phyloP scores from a whole-genome alignment of 2,797 vertebrate species.

The Heteromormyrus szaboi region DNA sequence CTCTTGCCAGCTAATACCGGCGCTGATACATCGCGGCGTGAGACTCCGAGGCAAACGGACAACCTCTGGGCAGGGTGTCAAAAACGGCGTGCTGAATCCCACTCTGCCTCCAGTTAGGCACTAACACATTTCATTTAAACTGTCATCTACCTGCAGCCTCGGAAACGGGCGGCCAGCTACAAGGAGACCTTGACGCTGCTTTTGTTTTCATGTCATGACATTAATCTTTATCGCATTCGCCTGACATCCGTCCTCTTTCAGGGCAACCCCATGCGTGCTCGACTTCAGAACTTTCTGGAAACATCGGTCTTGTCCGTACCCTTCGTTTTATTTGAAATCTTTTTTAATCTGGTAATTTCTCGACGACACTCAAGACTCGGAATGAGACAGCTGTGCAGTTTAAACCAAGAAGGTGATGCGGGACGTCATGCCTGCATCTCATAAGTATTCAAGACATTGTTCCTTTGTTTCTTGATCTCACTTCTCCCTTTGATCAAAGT shows the following conservation, averaged over 20 bases:
- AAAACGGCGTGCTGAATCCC: not conserved
- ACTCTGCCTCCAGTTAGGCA: slow-evolving; percentile 27
- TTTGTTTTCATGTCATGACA: slow-evolving; percentile 27
- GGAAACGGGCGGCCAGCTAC: not conserved
- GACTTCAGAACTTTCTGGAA: not conserved
- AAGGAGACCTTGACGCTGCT: slow-evolving; percentile 22
- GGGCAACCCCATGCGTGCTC: slow-evolving; percentile 26
- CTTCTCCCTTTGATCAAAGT: not conserved
- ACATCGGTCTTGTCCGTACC: not conserved
- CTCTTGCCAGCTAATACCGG: not conserved
- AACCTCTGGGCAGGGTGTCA: not conserved
- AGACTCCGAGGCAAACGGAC: slow-evolving; percentile 16
- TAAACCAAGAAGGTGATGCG: not conserved
- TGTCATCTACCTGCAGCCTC: slow-evolving; percentile 20
- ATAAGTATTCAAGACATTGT: not conserved
- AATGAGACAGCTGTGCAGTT: not conserved
- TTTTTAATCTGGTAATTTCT: not conserved
- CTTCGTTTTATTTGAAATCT: not conserved
- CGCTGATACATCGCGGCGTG: not conserved
- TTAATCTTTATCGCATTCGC: not conserved
- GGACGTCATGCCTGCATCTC: not conserved
- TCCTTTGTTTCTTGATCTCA: not conserved
- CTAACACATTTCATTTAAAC: slow-evolving; percentile 32
- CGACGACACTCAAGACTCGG: not conserved
- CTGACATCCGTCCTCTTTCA: slow-evolving; percentile 6